Evolutionary conservation across 1,140 invertebrate species (phyloP), one percentile per base, ranked within the genome.

Genomic region (Hypsibius dujardini): DNA sequence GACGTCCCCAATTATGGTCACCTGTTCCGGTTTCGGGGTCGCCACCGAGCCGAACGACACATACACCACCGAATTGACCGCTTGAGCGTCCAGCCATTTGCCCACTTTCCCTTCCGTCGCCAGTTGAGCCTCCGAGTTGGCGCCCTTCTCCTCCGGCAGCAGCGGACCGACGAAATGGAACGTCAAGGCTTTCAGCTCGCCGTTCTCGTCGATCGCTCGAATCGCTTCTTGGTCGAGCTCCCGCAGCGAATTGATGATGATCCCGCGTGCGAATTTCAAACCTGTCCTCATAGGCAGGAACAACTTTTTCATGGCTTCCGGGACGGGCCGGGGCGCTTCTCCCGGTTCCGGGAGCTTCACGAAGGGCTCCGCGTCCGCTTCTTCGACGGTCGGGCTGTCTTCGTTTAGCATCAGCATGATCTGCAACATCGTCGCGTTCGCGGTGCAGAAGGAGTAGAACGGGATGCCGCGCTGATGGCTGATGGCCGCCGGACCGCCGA

Each of bases 41-140:
- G 42, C 62, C 12, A 67, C 62, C 12, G 62, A 67, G 3, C 62
- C 62, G 45, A 67, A 67, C 12, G 62, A 67, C 12, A 67, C 42
- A 67, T 67, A 67, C 12, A 67, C 42, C 3, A 67, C 62, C 42
- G 62, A 67, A 15, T 42, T 67, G 7, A 15, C 12, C 3, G 12
- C 42, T 67, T 67, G 62, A 42, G 3, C 12, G 45, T 67, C 62
- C 62, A 67, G 42, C 62, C 62, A 67, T 12, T 45, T 12, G 12
- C 12, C 42, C 3, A 67, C 62, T 45, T 42, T 67, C n/a, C n/a
- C 7, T 12, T n/a, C 50, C 50, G n/a, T 7, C n/a, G 7, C 50
- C 50, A n/a, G 7, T 7, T 56, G 50, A n/a, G 7, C n/a, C 7
- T 7, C 7, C 7, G 7, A 12, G 7, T 7, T 56, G 50, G 7